These are phyloP conservation scores for Orthosia incerta DNA, from an alignment of 2,888 invertebrate species.

Conservation along the genomic window DNA sequence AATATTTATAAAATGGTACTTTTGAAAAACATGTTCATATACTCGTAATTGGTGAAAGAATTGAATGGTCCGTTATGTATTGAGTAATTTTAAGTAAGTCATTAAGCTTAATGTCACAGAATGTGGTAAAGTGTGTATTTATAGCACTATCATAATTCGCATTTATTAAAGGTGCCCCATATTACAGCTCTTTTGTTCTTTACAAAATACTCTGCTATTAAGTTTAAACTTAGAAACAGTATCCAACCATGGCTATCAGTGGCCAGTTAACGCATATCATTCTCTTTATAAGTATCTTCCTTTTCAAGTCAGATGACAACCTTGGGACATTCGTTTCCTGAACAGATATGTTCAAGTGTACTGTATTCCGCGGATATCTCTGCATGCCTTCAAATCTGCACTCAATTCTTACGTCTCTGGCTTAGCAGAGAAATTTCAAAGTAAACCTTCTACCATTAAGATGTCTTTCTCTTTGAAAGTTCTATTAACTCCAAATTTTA, in stretches of 20 bases:
- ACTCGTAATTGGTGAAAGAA: slow-evolving; percentile 6
- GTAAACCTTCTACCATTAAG: background rate
- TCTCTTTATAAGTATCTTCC: background rate
- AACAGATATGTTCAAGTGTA: background rate
- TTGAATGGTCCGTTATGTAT: background rate
- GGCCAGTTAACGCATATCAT: background rate
- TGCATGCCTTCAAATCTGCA: background rate
- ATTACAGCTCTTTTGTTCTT: slow-evolving; percentile 4
- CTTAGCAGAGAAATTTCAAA: background rate
- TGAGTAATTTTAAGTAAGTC: slow-evolving; percentile 11
- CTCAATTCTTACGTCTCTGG: background rate
- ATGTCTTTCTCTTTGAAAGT: background rate
- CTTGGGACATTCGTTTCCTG: background rate
- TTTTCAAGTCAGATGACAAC: background rate
- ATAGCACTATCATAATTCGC: background rate
- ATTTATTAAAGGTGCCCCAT: background rate
- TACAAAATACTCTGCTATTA: background rate
- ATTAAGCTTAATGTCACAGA: slow-evolving; percentile 12
- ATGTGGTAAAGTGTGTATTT: background rate
- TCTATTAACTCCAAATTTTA: background rate
- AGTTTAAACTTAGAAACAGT: background rate
- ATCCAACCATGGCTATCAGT: background rate
- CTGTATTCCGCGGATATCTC: background rate
- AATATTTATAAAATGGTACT: slow-evolving; percentile 13
- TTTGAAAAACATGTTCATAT: background rate